These are phyloP conservation scores for Diplazon laetatorius DNA, from an alignment of 2,888 invertebrate genomes.

Conservation along the genomic window DNA sequence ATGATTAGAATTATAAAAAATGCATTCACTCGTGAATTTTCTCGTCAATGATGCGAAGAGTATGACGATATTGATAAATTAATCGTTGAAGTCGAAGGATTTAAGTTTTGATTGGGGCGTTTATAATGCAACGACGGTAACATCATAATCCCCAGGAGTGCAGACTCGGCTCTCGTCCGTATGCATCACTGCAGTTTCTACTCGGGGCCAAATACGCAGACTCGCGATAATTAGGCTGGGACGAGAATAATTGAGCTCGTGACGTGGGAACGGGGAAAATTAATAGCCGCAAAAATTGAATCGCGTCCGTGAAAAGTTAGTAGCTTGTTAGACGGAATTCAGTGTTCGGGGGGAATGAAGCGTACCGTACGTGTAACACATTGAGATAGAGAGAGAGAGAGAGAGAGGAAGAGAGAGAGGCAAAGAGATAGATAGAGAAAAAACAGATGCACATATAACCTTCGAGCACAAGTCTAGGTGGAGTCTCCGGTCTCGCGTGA, in stretches of 20 bases:
- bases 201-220: constrained; percentile 46
- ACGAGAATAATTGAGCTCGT: constrained; percentile 35
- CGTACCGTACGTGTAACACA: neutral
- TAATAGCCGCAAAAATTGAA: constrained; percentile 55
- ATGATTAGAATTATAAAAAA: too few relatives aligned
- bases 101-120: neutral
- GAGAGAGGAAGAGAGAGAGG: too few relatives aligned
- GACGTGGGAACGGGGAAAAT: constrained; percentile 55
- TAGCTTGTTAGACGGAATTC: neutral
- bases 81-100: neutral
- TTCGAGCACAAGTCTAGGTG: too few relatives aligned
- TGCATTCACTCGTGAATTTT: too few relatives aligned
- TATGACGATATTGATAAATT: neutral
- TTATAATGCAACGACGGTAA: neutral
- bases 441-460: constrained; percentile 8
- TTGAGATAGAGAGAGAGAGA: too few relatives aligned
- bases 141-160: neutral
- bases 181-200: constrained; percentile 39
- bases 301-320: constrained; percentile 23
- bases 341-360: neutral
- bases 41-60: neutral
- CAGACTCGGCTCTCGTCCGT: neutral
- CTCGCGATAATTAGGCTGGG: constrained; percentile 44
- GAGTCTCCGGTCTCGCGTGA: constrained; percentile 18
- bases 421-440: neutral